A percentile compares a stretch with the other conserved stretches of the same genome.
Evolutionary conservation across 2,113 vertebrate species (phyloP).

Genomic region (Campylomormyrus tamandua): DNA sequence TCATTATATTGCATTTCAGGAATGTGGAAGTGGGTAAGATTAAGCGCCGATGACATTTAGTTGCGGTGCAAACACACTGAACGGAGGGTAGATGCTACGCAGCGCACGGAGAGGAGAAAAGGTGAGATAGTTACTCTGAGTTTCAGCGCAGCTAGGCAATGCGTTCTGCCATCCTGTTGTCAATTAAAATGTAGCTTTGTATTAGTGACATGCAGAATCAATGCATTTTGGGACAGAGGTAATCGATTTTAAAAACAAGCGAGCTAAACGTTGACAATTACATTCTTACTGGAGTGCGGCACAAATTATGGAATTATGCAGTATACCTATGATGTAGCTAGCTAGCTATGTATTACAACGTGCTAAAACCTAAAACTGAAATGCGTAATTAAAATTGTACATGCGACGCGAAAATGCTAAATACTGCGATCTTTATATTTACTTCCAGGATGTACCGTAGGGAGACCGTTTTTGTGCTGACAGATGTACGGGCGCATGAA

Average conservation of each 20-base stretch:
- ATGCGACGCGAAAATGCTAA: not conserved
- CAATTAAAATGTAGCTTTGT: not conserved
- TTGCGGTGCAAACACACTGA: not conserved
- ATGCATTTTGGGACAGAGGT: not conserved
- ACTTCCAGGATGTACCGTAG: not conserved
- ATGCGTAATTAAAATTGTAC: not conserved
- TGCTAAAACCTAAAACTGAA: not conserved
- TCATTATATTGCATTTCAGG: not conserved
- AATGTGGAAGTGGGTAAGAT: not conserved
- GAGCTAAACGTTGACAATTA: not conserved
- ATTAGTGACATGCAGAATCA: not conserved
- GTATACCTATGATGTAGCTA: not conserved
- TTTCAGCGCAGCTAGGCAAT: not conserved
- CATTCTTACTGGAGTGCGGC: not conserved
- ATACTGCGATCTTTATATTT: not conserved
- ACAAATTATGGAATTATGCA: not conserved
- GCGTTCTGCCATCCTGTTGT: not conserved
- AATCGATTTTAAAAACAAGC: not conserved
- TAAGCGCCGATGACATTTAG: not conserved
- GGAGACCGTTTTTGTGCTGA: not conserved
- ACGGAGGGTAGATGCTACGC: constrained; percentile 4
- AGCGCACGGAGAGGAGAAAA: not conserved
- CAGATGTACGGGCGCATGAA: not conserved
- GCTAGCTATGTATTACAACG: not conserved
- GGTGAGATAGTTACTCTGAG: not conserved